Conservation (phyloP, 2,113 vertebrate species). For the Megaceryle torquata region DNA sequence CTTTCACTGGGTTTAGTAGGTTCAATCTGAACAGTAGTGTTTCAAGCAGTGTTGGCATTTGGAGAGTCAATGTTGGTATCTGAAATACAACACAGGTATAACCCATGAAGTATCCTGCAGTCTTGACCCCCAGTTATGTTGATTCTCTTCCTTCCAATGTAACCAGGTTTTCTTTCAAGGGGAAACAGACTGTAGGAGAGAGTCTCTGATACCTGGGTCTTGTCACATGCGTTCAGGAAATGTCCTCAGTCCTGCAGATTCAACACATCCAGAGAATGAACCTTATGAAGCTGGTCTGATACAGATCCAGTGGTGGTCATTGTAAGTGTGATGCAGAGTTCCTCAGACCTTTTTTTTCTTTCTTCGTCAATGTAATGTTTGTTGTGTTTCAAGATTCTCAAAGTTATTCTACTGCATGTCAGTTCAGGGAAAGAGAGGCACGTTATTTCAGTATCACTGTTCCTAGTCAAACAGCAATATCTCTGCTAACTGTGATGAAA, state of each 20-base stretch:
- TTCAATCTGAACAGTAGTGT: not conserved
- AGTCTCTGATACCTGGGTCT: not conserved
- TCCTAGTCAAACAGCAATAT: not conserved
- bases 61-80: not conserved
- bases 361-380: not conserved
- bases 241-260: not conserved
- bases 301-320: not conserved
- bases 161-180: not conserved
- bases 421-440: not conserved
- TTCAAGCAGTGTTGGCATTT: not conserved
- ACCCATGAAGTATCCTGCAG: not conserved
- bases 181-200: not conserved
- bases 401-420: not conserved
- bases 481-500: not conserved
- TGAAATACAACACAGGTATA: not conserved
- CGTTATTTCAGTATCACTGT: not conserved
- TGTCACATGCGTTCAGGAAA: not conserved
- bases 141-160: not conserved
- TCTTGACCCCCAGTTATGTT: not conserved
- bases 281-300: not conserved
- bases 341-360: not conserved
- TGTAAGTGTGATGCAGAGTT: not conserved
- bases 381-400: not conserved
- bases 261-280: not conserved
- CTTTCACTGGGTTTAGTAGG: not conserved